A percentile compares a stretch with the other conserved stretches of the same genome.
These are phyloP conservation scores for Harpalus rufipes DNA, from an alignment of 2,888 invertebrate genomes.

Conservation along the genomic window DNA sequence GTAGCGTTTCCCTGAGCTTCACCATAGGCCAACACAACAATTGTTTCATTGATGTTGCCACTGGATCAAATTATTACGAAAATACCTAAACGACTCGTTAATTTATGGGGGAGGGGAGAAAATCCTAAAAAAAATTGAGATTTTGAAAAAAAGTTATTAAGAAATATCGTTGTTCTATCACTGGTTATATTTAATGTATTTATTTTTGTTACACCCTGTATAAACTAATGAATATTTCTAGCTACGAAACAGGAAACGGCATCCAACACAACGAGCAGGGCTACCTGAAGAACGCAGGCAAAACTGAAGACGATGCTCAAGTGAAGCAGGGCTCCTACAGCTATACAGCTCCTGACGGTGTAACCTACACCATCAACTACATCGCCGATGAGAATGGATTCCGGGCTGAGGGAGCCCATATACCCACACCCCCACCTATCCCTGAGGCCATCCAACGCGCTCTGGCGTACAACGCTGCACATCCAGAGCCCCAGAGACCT, in stretches of 20 bases:
- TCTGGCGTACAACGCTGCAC: constrained; percentile 71
- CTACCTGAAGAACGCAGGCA: constrained; percentile 74
- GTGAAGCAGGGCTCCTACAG: constrained; percentile 81
- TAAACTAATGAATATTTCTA: constrained; percentile 10
- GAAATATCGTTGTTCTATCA: no score
- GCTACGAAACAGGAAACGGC: constrained; percentile 82
- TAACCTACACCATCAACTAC: constrained; percentile 78
- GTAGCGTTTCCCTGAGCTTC: no score
- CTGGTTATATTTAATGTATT: no score
- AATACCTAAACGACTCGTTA: no score
- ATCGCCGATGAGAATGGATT: constrained; percentile 64
- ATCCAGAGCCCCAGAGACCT: constrained; percentile 67
- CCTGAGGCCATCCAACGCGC: constrained; percentile 63
- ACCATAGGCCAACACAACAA: no score
- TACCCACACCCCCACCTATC: constrained; percentile 62
- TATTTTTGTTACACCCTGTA: no score
- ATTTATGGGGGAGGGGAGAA: no score
- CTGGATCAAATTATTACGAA: no score
- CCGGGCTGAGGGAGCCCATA: constrained; percentile 58
- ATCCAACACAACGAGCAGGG: constrained; percentile 84
- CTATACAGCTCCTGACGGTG: constrained; percentile 81
- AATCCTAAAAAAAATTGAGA: no score
- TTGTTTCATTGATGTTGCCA: no score
- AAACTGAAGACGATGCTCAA: constrained; percentile 68
- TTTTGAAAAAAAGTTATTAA: no score